These are phyloP conservation scores for Theodoxus fluviatilis DNA, from an alignment of 2,888 invertebrate species.

Conservation along the genomic window DNA sequence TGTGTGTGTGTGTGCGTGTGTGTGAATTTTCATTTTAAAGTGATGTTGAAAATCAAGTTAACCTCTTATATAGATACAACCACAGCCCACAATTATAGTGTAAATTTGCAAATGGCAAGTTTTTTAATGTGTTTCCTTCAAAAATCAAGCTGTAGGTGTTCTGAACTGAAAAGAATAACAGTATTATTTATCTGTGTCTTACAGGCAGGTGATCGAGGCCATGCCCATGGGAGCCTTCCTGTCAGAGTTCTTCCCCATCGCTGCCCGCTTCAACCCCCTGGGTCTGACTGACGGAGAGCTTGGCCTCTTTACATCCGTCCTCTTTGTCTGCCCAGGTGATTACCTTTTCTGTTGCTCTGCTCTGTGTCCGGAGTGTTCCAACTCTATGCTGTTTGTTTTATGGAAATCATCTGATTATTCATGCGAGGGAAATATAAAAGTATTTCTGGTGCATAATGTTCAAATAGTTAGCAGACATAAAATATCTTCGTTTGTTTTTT, in stretches of 20 bases:
- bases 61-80: neutral
- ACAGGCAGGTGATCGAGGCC: constrained; percentile 46
- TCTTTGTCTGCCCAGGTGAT: constrained; percentile 63
- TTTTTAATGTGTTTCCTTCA: no score
- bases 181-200: constrained; percentile 25
- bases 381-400: no score
- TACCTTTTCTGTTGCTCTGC: neutral
- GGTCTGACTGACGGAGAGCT: constrained; percentile 55
- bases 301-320: constrained; percentile 59
- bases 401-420: no score
- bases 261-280: constrained; percentile 53
- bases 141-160: no score
- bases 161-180: no score
- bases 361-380: no score
- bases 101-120: neutral
- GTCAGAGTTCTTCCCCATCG: constrained; percentile 73
- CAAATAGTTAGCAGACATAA: neutral
- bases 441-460: neutral
- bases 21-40: neutral
- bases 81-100: neutral
- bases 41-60: neutral
- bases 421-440: neutral
- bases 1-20: neutral
- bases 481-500: no score
- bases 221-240: constrained; percentile 62